Base-by-base conservation (phyloP, 2,888 invertebrate genomes). In the Amphipoea oculea region DNA sequence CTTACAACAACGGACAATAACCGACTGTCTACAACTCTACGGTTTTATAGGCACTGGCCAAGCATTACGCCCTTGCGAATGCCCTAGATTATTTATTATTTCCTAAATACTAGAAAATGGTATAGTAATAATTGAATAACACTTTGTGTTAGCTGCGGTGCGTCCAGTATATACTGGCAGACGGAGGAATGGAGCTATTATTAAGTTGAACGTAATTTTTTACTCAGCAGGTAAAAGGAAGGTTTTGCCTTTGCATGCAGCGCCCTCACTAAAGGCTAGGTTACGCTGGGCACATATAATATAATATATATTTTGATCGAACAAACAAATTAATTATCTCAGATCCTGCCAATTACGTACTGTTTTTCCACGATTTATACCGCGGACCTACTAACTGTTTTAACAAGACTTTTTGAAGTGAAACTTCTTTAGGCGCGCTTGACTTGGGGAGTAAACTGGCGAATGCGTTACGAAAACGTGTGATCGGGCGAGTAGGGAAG, bases 51-150 rank as follows among this genome's bases (percentile, higher is more conserved):
- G 36, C 65, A 66, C 77, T 57, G 2, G 36, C 77, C 78, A 78
- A 78, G 77, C 79, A 66, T 78, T 57, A 66, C 77, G 77, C 45
- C 20, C 65, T 78, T 57, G 78, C n/a, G 42, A 6, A 78, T 45
- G 78, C 54, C 54, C 77, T 65, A 77, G 42, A 78, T 77, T 12
- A 9, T n/a, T 20, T 20, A 54, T 12, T 77, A 78, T 77, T 77
- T 54, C 42, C 36, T 77, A 78, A 45, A 63, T 29, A 48, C 40
- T 62, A 54, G 40, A 76, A 54, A 62, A 62, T 45, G 0, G 4
- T 36, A 14, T 54, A 20, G 23, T 73, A 20, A 74, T 72, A 74
- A 67, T 14, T n/a, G 9, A 29, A 73, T 23, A 29, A 36, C 23
- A 20, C 20, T n/a, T 72, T 73, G 7, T 76, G 5, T 20, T 20